Base-by-base conservation (phyloP, 2,888 invertebrate species). In the Drosophila lacicola region DNA sequence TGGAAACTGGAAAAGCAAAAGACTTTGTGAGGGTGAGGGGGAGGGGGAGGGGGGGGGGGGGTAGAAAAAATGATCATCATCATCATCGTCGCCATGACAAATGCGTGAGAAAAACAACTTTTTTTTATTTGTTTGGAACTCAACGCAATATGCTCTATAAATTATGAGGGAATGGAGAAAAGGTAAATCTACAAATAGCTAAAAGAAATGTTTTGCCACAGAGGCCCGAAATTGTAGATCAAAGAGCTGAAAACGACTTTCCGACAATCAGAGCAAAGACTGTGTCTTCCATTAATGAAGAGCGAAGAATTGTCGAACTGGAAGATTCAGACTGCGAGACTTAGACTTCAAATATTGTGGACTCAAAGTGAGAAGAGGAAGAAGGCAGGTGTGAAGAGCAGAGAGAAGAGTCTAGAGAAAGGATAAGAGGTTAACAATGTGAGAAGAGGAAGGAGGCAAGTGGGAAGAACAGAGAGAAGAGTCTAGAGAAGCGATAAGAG, bases 101-200 rank as follows among this genome's bases (percentile, higher is more conserved):
- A 87, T 82, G 87, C 84, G 87, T 83, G 83, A 80, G 82, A 83
- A 85, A 85, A 79, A 37, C 67, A 61, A 51, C 34, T 55, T 45
- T 56, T 54, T 29, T 53, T 50, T 11, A 3, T 51, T 25, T 47
- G 21, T 14, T 17, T 42, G 44, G 11, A n/a, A 44, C 13, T 10
- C 64, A 63, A 53, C 37, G 64, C 64, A 64, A 64, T 63, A 47
- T 55, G 66, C 46, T 65, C 65, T 57, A 55, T 51, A 54, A 53
- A 29, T 47, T 11, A 41, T 57, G 34, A n/a, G 11, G 17, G 53
- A 46, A 46, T 51, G 53, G 39, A 34, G 64, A 63, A 45, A 53
- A 39, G 51, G 33, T 51, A 50, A 45, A 17, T 50, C 50, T 21
- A 37, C 62, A 44, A 62, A 36, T 36, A 63, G 19, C 13, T 29